These are phyloP conservation scores for Petrocephalus microphthalmus DNA, from an alignment of 2,113 vertebrate genomes.

Conservation along the genomic window DNA sequence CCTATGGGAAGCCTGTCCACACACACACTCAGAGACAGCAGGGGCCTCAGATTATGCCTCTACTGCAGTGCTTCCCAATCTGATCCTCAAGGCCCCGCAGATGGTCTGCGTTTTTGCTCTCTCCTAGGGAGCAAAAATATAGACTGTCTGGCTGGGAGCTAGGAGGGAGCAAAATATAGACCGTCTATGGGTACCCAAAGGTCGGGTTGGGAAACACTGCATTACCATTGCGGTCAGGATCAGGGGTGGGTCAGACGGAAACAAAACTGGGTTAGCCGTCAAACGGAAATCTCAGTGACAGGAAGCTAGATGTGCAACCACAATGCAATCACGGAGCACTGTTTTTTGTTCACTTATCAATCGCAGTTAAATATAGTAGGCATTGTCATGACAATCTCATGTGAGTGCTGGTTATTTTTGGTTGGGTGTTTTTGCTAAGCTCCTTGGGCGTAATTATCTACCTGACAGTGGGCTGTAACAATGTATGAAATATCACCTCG, in stretches of 20 bases:
- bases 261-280: conserved; percentile 41
- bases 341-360: conserved; percentile 38
- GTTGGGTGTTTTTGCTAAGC: conserved; percentile 28
- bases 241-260: conserved; percentile 39
- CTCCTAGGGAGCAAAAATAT: neutral
- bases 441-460: conserved; percentile 26
- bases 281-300: conserved; percentile 33
- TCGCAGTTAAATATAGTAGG: conserved; percentile 48
- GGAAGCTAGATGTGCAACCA: conserved; percentile 44
- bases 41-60: neutral
- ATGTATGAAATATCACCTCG: conserved; percentile 39
- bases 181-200: conserved; percentile 14
- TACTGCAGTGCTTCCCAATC: neutral
- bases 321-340: conserved; percentile 39
- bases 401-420: conserved; percentile 44
- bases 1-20: conserved; percentile 10
- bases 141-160: neutral
- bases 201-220: conserved; percentile 1
- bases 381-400: conserved; percentile 44
- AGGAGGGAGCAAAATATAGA: neutral
- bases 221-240: conserved; percentile 11
- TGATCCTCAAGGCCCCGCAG: neutral
- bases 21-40: neutral
- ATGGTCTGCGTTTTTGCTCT: neutral
- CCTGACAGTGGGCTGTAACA: conserved; percentile 38